Percentiles rank a stretch among this genome's conserved stretches.
Conservation (phyloP, 2,888 invertebrate species). For the Uloborus plumipes region DNA sequence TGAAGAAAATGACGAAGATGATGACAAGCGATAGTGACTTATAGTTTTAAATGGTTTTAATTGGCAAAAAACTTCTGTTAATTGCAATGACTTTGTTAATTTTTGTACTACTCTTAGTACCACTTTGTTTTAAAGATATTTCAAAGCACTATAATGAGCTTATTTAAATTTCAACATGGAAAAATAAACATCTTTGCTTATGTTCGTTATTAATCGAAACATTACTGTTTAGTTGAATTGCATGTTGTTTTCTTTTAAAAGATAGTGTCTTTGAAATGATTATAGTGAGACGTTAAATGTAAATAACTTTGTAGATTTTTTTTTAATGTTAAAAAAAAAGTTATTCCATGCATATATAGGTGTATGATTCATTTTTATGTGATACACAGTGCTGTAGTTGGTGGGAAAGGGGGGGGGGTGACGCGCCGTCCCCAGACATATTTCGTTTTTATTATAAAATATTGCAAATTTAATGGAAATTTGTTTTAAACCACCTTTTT, state of each 20-base stretch:
- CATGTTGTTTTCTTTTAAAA: neutral
- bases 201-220: neutral
- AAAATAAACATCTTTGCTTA: neutral
- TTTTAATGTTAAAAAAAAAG: too few relatives aligned
- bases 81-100: neutral
- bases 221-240: neutral
- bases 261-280: too few relatives aligned
- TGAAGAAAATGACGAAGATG: slow-evolving; percentile 53
- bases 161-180: slow-evolving; percentile 32
- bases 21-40: slow-evolving; percentile 49
- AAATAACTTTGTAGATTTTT: too few relatives aligned
- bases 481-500: too few relatives aligned
- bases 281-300: too few relatives aligned
- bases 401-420: too few relatives aligned
- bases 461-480: too few relatives aligned
- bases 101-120: neutral
- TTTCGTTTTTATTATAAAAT: too few relatives aligned
- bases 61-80: neutral
- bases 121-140: neutral
- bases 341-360: too few relatives aligned
- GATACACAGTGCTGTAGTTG: too few relatives aligned
- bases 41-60: neutral
- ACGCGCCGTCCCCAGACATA: too few relatives aligned
- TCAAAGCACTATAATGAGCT: slow-evolving; percentile 38
- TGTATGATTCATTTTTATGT: too few relatives aligned